phyloP scores from a whole-genome alignment of 2,797 vertebrate species.

The Melanotaenia boesemani region DNA sequence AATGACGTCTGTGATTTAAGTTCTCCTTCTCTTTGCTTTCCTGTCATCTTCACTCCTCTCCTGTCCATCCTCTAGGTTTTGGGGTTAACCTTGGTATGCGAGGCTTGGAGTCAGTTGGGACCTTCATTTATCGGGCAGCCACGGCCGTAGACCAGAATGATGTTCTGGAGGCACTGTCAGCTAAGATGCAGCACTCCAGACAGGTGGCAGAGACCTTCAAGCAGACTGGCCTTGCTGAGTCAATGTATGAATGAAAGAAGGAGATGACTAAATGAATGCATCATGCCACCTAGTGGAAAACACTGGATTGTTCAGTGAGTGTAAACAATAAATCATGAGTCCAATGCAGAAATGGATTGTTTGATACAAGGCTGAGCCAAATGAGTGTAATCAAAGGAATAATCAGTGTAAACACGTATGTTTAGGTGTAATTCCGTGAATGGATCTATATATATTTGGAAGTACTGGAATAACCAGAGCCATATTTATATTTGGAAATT shows the following conservation, averaged over 20 bases:
- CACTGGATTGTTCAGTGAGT: conserved; percentile 12
- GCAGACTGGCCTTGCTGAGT: conserved; percentile 77
- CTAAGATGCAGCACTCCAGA: conserved; percentile 85
- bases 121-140: conserved; percentile 85
- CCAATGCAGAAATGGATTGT: conserved; percentile 16
- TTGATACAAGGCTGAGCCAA: conserved; percentile 18
- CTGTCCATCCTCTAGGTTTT: conserved; percentile 72
- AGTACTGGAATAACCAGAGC: not conserved
- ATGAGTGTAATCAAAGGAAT: conserved; percentile 12
- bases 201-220: conserved; percentile 85
- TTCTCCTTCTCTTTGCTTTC: not conserved
- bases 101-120: conserved; percentile 84
- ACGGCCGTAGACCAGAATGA: conserved; percentile 84
- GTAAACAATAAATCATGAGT: conserved; percentile 34
- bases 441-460: conserved; percentile 8
- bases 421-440: conserved; percentile 27
- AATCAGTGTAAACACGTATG: conserved; percentile 9
- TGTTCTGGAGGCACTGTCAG: conserved; percentile 82
- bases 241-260: conserved; percentile 80
- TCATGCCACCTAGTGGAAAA: conserved; percentile 48
- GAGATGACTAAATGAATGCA: not conserved
- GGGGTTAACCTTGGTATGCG: conserved; percentile 86
- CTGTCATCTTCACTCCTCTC: not conserved
- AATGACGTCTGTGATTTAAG: not conserved
- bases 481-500: conserved; percentile 16